phyloP scores from a whole-genome alignment of 2,797 vertebrate genomes.

The Ceyx erithaca region DNA sequence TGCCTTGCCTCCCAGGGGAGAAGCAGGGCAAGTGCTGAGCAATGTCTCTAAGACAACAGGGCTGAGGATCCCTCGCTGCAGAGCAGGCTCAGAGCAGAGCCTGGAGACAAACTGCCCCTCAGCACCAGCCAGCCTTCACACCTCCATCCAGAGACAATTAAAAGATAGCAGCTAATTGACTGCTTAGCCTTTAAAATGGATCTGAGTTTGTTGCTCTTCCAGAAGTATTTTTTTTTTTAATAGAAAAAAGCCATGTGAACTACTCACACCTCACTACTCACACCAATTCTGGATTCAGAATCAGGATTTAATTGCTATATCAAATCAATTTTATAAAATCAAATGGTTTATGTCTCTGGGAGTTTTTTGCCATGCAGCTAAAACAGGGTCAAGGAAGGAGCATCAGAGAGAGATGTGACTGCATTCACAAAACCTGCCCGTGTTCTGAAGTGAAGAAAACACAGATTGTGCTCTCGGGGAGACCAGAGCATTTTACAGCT shows the following conservation, averaged over 20 bases:
- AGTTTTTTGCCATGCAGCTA: not conserved
- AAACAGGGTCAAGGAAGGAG: constrained; percentile 13
- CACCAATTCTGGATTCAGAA: not conserved
- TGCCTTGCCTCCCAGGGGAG: not conserved
- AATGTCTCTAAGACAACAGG: not conserved
- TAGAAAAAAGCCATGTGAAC: not conserved
- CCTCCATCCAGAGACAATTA: not conserved
- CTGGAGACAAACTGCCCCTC: not conserved
- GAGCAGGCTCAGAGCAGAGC: not conserved
- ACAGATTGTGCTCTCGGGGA: not conserved
- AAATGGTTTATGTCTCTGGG: not conserved
- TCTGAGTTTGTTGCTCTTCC: not conserved
- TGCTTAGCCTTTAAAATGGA: not conserved
- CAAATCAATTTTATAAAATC: not conserved
- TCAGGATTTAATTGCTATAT: not conserved
- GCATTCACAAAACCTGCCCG: not conserved
- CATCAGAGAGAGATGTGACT: not conserved
- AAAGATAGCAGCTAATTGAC: not conserved
- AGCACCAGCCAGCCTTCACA: not conserved
- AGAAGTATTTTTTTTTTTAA: not conserved
- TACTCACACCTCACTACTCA: not conserved
- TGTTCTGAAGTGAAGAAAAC: not conserved
- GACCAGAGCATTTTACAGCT: not conserved
- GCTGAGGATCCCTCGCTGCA: not conserved
- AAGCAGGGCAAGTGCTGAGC: not conserved